Base-by-base conservation (phyloP, 2,113 vertebrate species). In the Erinaceus europaeus region DNA sequence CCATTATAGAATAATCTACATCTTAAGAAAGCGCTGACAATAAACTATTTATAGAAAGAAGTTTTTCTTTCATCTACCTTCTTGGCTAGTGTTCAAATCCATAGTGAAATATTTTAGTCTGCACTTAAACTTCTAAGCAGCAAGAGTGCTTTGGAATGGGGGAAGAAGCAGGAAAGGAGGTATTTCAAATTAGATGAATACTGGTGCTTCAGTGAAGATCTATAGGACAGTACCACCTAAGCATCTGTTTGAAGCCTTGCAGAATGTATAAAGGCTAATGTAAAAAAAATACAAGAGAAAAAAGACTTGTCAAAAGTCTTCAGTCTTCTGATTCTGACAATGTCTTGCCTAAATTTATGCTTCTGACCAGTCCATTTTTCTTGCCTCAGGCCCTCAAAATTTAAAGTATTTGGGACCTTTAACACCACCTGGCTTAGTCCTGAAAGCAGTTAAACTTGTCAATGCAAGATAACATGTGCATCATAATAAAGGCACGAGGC, bases 331-430 rank as follows among this genome's bases (percentile, higher is more conserved):
- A 87, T 52, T 94, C 89, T 90, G 84, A 93, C 92, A 92, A 78
- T 73, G 87, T 75, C 78, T 92, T 84, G 25, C 65, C 72, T 90
- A 62, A 94, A 80, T 77, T 57, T 76, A 57, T 72, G 13, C 74
- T 38, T 94, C 84, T 91, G 90, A 93, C 94, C 91, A 90, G 90
- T 94, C 90, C 91, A 73, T 82, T 96, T 96, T 93, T 89, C 65
- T 90, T 89, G 91, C 91, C 0, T 11, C 46, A 95, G 94, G 95
- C 94, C 83, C 86, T 93, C 40, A 91, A 40, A 91, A 74, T 71
- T 81, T 93, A 86, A 96, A 89, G 84, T 96, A 93, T 93, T 97
- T 95, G 90, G 92, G 96, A 93, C 96, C 95, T 96, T 89, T 90
- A 95, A 90, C n/a, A 96, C 76, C 94, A 97, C 92, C 94, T 97